Evolutionary conservation across 2,113 vertebrate genomes (phyloP), one percentile per base, ranked within the genome.

Genomic region (Taxidea taxus): DNA sequence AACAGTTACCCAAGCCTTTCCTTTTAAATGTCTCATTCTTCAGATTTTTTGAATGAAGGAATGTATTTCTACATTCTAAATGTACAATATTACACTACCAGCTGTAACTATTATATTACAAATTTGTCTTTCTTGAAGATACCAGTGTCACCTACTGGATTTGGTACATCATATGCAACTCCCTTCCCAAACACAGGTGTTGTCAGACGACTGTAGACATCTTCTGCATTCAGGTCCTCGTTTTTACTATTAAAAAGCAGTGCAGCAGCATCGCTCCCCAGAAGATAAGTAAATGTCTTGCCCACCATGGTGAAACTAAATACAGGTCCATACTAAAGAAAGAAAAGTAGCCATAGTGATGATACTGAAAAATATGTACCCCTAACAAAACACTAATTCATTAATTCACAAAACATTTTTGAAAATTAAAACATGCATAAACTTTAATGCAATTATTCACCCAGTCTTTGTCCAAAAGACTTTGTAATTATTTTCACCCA

Each of bases 251-350:
- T 99, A 98, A 99, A 99, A 77, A 99, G 98, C 18, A 99, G 98
- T 0, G 99, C 99, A 14, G 99, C 99, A 1, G 99, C 99, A n/a
- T 99, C 99, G 7, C 99, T 99, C 12, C 99, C 99, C 98, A 99
- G 96, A 47, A 99, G 98, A 97, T 99, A 99, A 0, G 99, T 99
- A 98, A 99, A 99, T 0, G 99, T 99, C 97, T 99, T 99, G 23
- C 99, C 99, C 98, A 99, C 99, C 99, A 99, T 99, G 25, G 99
- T 99, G 97, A 99, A 99, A 95, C 99, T 99, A 99, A 99, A 99
- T 51, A 99, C 99, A 0, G 99, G 99, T 20, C 99, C 99, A 64
- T 99, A 99, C 99, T 99, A 98, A 37, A 98, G 44, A 88, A 34
- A 95, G 90, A 96, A 97, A 78, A 92, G 37, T 39, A 86, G 13